Evolutionary conservation across 2,113 vertebrate genomes (phyloP), one percentile per base, ranked within the genome.

Genomic region (Brachyistius frenatus): DNA sequence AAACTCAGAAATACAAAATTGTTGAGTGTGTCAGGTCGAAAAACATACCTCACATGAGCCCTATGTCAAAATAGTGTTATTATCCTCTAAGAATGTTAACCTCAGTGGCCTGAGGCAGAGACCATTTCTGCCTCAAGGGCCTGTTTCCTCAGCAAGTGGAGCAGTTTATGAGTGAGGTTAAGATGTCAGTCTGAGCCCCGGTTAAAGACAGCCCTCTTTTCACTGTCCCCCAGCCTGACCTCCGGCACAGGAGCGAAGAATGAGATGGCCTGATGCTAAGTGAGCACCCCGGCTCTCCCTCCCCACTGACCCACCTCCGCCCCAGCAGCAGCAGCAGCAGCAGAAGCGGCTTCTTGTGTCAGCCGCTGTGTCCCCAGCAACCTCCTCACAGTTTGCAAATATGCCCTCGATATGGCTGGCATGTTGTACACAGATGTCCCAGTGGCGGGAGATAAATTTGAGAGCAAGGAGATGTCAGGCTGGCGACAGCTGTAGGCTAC

Each of bases 401-500:
- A 94, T 95, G 94, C 89, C 94, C 93, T 93, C 88, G 88, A 93
- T 87, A 92, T 90, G 87, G 93, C 84, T 90, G 95, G 96, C 94
- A 95, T 92, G 94, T 92, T 84, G 90, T 16, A 89, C 94, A 93
- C 96, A 96, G 95, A 96, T 96, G 96, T 94, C 93, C 93, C 93
- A 88, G 94, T 76, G 88, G 93, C 93, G 84, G 86, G 93, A 95
- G 95, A 95, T 95, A 96, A 94, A 96, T 96, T 93, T 95, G 95
- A 95, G 92, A 94, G 88, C 93, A 93, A 94, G 92, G 94, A 95
- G 96, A 95, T 95, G 96, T 96, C 94, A 95, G 88, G 91, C 94
- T 80, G 91, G 87, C 81, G 94, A 96, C 96, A 97, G 97, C 97
- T 97, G 96, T 95, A 90, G 94, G 93, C 91, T 96, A 94, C 89